A percentile compares a stretch with the other conserved stretches of the same genome.
Conservation (phyloP, 2,113 vertebrate species). For the Mesoclemmys tuberculata region DNA sequence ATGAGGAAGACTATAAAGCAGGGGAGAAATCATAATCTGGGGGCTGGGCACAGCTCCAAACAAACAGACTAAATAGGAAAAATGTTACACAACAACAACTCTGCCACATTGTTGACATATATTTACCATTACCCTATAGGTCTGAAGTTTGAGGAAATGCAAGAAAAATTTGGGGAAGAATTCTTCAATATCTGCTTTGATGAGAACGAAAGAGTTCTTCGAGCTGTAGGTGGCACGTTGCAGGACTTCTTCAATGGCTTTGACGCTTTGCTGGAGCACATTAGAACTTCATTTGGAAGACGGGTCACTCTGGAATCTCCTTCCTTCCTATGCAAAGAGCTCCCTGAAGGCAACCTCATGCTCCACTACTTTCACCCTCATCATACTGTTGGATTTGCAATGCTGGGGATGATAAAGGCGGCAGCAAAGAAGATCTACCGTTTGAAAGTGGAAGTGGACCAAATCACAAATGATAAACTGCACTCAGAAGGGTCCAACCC, state of each 20-base stretch:
- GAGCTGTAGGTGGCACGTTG: conserved; percentile 93
- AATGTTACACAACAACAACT: neutral
- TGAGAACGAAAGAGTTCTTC: conserved; percentile 95
- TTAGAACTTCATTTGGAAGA: conserved; percentile 94
- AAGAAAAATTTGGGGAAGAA: conserved; percentile 94
- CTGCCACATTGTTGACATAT: neutral
- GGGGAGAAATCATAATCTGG: neutral
- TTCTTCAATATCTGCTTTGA: conserved; percentile 97
- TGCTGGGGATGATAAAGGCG: conserved; percentile 94
- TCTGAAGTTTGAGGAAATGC: conserved; percentile 91
- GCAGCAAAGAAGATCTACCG: conserved; percentile 93
- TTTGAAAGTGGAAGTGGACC: conserved; percentile 91
- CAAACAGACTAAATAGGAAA: neutral
- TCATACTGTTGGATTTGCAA: conserved; percentile 91
- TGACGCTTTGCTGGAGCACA: conserved; percentile 96
- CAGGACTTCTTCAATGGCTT: conserved; percentile 99
- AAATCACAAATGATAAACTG: conserved; percentile 82
- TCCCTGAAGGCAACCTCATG: conserved; percentile 83
- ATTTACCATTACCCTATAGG: conserved; percentile 79
- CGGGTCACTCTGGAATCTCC: conserved; percentile 92
- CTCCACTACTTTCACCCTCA: conserved; percentile 96
- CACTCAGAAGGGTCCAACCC: conserved; percentile 82
- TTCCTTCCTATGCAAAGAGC: conserved; percentile 98
- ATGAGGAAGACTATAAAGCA: neutral
- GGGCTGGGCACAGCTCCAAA: neutral